Percentiles rank a stretch among this genome's conserved stretches.
phyloP scores from a whole-genome alignment of 2,888 invertebrate species.

The Pheosia gnoma region DNA sequence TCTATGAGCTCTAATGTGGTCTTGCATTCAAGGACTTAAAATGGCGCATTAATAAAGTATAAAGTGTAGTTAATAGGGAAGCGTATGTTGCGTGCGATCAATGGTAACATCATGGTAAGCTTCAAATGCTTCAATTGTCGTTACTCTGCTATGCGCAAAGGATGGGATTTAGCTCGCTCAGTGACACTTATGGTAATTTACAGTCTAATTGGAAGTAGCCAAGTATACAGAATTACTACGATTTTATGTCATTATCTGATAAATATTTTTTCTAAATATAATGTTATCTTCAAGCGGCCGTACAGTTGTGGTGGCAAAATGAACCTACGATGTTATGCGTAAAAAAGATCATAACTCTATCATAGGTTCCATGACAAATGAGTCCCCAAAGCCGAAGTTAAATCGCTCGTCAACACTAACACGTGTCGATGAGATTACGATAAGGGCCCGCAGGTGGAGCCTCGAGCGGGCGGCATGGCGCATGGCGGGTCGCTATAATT shows the following conservation, averaged over 20 bases:
- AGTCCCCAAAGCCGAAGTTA: not conserved
- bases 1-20: not conserved
- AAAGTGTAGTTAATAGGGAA: not conserved
- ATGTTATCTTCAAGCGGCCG: too few species aligned
- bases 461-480: not conserved
- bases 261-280: too few species aligned
- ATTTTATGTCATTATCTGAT: too few species aligned
- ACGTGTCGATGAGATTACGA: not conserved
- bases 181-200: too few species aligned
- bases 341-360: not conserved
- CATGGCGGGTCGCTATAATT: not conserved
- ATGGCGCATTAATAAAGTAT: not conserved
- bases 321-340: too few species aligned
- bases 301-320: too few species aligned
- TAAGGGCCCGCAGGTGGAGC: not conserved
- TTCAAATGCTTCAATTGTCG: too few species aligned
- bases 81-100: not conserved
- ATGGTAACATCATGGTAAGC: too few species aligned
- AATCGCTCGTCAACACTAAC: not conserved
- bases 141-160: too few species aligned
- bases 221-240: too few species aligned
- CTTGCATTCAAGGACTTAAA: not conserved
- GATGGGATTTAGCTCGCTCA: too few species aligned
- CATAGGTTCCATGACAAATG: not conserved
- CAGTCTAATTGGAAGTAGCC: too few species aligned